phyloP scores from a whole-genome alignment of 2,797 vertebrate genomes.

The Tympanoctomys barrerae region DNA sequence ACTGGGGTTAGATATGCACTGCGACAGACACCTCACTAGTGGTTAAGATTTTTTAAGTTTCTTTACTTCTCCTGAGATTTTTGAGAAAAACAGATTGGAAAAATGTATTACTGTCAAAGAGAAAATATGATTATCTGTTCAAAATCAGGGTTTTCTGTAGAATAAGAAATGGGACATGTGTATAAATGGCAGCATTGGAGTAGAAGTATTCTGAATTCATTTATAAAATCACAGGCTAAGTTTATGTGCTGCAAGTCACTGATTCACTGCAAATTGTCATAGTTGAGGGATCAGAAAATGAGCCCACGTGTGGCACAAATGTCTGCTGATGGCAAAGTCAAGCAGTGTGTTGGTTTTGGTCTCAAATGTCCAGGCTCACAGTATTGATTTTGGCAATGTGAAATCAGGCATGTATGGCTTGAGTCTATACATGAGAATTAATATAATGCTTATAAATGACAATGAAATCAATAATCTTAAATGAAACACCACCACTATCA shows the following conservation, averaged over 20 bases:
- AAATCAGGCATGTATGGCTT: constrained; percentile 66
- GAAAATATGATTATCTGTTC: constrained; percentile 45
- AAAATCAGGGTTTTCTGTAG: constrained; percentile 9
- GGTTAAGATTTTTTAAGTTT: constrained; percentile 38
- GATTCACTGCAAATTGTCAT: not conserved
- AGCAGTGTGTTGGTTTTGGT: constrained; percentile 38
- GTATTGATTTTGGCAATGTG: constrained; percentile 27
- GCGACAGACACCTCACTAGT: not conserved
- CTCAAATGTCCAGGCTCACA: constrained; percentile 52
- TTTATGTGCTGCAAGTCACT: not conserved
- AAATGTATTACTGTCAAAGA: constrained; percentile 9
- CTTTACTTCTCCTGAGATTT: constrained; percentile 63
- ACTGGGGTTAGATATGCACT: not conserved
- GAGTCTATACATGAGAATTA: constrained; percentile 82
- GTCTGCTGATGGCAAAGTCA: constrained; percentile 25
- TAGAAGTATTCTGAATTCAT: constrained; percentile 14
- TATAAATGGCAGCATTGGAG: not conserved
- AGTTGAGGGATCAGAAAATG: not conserved
- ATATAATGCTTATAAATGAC: constrained; percentile 81
- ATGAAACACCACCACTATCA: constrained; percentile 51
- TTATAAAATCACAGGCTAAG: constrained; percentile 28
- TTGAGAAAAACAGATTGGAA: constrained; percentile 53
- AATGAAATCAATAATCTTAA: constrained; percentile 78
- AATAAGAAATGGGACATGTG: constrained; percentile 21
- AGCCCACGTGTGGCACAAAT: not conserved